Evolutionary conservation across 2,888 invertebrate genomes (phyloP), one percentile per base, ranked within the genome.

Genomic region (Drosophila ochracea): DNA sequence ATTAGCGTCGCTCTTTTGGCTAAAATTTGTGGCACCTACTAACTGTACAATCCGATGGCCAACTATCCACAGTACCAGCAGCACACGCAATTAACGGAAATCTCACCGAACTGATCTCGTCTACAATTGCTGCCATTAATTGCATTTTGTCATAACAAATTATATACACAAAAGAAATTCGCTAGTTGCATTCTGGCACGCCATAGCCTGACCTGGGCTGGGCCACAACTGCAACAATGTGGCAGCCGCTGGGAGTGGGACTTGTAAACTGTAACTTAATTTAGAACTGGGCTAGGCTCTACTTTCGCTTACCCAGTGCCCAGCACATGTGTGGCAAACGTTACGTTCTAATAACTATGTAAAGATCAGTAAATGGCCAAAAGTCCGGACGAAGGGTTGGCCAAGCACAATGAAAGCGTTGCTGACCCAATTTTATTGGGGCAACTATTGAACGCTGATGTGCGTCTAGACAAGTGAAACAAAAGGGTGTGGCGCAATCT

Each of bases 331-430:
- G 88, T 83, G 76, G 75, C 86, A 88, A 84, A 73, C 73, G 89
- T 87, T 88, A 82, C 87, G 87, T 88, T 88, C 87, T 87, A 89
- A 87, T 88, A 87, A 88, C 80, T 73, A 78, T 87, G 73, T 77
- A 84, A 71, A 87, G 75, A 84, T 37, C 47, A 39, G 67, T 35
- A 67, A 78, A 77, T 73, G 62, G 57, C 73, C 63, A 68, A 80
- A 66, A 54, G 60, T 28, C 33, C 33, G 35, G 35, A 33, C 43
- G 55, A 75, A 78, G 78, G 84, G 76, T 78, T 76, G 78, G 84
- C 82, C 68, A 70, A 60, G 31, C 39, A 57, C 62, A 63, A 63
- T 50, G 28, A 28, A 30, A 66, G 50, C 52, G 25, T 13, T 58
- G 57, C 5, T 65, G 83, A 84, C 76, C 87, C 66, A 78, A 60